Conservation (phyloP, 2,113 vertebrate genomes). For the Ochotona princeps region DNA sequence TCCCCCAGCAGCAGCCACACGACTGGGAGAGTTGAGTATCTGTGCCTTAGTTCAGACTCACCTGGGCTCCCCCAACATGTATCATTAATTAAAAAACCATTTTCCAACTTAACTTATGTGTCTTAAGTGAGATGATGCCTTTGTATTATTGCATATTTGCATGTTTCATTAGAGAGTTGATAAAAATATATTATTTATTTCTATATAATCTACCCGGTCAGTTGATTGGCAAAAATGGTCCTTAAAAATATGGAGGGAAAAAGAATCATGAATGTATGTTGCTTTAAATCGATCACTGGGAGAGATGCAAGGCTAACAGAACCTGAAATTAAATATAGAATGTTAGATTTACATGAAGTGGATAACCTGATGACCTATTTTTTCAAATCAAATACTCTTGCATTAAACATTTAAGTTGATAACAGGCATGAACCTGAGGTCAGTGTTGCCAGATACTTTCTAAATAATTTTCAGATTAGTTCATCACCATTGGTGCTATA, state of each 20-base stretch:
- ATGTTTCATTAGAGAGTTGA: slow-evolving; percentile 45
- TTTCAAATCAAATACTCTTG: background rate
- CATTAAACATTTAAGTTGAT: background rate
- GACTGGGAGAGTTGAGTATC: too few relatives aligned
- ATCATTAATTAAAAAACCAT: too few relatives aligned
- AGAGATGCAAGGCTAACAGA: slow-evolving; percentile 11
- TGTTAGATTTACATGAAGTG: slow-evolving; percentile 24
- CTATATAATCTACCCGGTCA: background rate
- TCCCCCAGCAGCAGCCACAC: too few relatives aligned
- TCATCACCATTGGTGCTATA: slow-evolving; percentile 35
- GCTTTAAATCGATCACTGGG: background rate
- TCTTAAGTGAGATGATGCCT: slow-evolving; percentile 32
- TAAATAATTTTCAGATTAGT: slow-evolving; percentile 54
- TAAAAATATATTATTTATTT: slow-evolving; percentile 42
- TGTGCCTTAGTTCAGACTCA: too few relatives aligned
- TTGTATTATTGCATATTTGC: slow-evolving; percentile 1
- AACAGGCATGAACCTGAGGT: slow-evolving; percentile 29
- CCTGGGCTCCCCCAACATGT: too few relatives aligned
- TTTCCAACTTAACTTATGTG: slow-evolving; percentile 45
- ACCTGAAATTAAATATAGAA: slow-evolving; percentile 41
- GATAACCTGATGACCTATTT: background rate
- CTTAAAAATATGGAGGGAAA: background rate
- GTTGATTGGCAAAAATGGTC: slow-evolving; percentile 19
- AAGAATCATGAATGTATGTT: background rate
- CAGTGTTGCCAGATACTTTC: slow-evolving; percentile 20